phyloP scores from a whole-genome alignment of 1,140 invertebrate species.

The Macrotrachela quadricornifera region DNA sequence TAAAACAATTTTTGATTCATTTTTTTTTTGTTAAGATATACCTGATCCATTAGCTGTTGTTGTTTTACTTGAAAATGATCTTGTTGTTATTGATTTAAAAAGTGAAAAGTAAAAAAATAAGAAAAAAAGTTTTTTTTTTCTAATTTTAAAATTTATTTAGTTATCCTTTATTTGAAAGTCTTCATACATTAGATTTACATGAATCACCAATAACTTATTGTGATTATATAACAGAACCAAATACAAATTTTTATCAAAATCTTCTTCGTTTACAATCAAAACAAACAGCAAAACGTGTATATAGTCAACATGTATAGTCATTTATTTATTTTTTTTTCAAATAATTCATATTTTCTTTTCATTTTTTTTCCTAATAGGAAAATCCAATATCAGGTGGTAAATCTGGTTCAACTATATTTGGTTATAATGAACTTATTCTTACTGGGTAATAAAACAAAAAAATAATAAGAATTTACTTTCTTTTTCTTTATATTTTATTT shows the following conservation, averaged over 20 bases:
- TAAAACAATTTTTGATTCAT: too few species aligned
- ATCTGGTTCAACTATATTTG: constrained; percentile 72
- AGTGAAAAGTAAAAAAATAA: constrained; percentile 37
- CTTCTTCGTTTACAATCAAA: too few species aligned
- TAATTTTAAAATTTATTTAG: constrained; percentile 18
- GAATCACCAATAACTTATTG: constrained; percentile 88
- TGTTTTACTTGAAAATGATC: constrained; percentile 83
- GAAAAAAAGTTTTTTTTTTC: too few species aligned
- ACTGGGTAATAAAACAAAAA: constrained; percentile 41
- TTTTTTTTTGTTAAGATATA: too few species aligned
- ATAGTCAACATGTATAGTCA: too few species aligned
- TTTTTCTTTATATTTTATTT: too few species aligned
- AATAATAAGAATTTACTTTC: too few species aligned
- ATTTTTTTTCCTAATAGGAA: constrained; percentile 58
- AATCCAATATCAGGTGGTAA: constrained; percentile 84
- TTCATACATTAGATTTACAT: constrained; percentile 96
- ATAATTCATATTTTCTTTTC: too few species aligned
- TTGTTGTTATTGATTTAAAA: constrained; percentile 86
- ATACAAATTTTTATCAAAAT: not conserved
- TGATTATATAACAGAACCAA: constrained; percentile 72
- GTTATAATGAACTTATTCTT: constrained; percentile 85
- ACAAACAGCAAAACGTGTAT: too few species aligned
- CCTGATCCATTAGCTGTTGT: constrained; percentile 88
- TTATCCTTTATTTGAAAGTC: constrained; percentile 95
- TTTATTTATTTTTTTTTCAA: too few species aligned